Conservation (phyloP, 2,113 vertebrate genomes). For the Gymnocephalus cernua region DNA sequence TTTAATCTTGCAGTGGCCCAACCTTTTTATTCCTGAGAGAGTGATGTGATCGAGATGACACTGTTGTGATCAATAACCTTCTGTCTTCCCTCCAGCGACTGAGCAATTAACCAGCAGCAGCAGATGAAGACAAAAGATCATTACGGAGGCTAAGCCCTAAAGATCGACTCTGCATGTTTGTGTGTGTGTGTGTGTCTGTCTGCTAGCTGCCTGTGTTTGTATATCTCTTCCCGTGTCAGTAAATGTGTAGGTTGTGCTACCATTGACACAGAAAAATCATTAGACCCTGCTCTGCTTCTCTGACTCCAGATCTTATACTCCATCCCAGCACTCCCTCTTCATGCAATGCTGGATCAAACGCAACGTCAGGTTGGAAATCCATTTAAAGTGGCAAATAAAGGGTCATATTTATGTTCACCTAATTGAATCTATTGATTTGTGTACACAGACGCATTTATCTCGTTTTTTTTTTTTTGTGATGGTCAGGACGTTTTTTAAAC, state of each 20-base stretch:
- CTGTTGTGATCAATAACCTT: constrained; percentile 49
- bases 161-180: constrained; percentile 15
- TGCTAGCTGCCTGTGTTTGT: constrained; percentile 16
- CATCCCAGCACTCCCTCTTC: background rate
- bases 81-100: constrained; percentile 3
- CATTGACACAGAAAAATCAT: constrained; percentile 25
- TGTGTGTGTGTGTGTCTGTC: background rate
- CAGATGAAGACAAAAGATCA: constrained; percentile 49
- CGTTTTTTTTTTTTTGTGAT: no score
- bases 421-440: no score
- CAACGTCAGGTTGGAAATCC: background rate
- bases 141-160: constrained; percentile 38
- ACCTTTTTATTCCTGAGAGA: background rate
- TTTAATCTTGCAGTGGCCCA: constrained; percentile 9
- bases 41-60: background rate
- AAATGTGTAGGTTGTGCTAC: constrained; percentile 29
- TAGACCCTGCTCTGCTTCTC: background rate
- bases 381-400: no score
- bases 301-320: background rate
- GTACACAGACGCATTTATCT: no score
- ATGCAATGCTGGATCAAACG: background rate
- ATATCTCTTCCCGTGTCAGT: background rate
- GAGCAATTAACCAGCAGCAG: constrained; percentile 59
- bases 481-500: no score
- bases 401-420: no score